Evolutionary conservation across 2,888 invertebrate genomes (phyloP).

Genomic region (Torymus tubicola): DNA sequence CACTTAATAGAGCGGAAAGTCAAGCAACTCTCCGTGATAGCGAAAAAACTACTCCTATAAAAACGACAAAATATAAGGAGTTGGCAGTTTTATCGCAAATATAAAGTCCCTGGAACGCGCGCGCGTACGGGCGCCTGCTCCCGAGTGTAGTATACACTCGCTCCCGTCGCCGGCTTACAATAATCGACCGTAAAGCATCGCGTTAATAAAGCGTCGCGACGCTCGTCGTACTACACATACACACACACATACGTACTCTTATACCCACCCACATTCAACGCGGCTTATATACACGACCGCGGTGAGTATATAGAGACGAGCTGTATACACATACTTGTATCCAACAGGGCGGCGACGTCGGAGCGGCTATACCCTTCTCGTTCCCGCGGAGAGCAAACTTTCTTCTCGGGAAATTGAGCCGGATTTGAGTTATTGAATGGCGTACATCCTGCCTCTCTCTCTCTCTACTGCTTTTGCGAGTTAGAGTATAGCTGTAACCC

Average conservation of each 20-base stretch:
- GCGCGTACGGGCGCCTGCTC: too few species aligned
- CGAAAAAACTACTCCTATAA: background rate
- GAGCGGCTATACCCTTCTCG: constrained; percentile 10
- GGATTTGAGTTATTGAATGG: constrained; percentile 73
- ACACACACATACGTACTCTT: constrained; percentile 24
- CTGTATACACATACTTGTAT: background rate
- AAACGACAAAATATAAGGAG: constrained; percentile 1
- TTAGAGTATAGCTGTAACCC: constrained; percentile 42
- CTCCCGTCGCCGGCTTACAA: constrained; percentile 53
- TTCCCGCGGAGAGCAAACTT: constrained; percentile 64
- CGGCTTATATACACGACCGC: constrained; percentile 4
- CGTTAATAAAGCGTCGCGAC: constrained; percentile 66
- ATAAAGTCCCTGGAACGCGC: background rate
- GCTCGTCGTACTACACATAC: constrained; percentile 49
- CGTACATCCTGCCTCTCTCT: constrained; percentile 48
- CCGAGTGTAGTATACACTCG: background rate
- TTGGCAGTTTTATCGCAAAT: constrained; percentile 10
- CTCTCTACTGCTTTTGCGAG: background rate
- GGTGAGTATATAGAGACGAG: constrained; percentile 3
- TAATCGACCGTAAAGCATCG: constrained; percentile 63
- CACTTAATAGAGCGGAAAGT: constrained; percentile 8
- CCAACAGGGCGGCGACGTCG: background rate
- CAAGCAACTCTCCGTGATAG: background rate
- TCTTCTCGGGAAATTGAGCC: constrained; percentile 74
- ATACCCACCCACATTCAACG: background rate